phyloP scores from a whole-genome alignment of 2,888 invertebrate species.

The Galerucella calmariensis region DNA sequence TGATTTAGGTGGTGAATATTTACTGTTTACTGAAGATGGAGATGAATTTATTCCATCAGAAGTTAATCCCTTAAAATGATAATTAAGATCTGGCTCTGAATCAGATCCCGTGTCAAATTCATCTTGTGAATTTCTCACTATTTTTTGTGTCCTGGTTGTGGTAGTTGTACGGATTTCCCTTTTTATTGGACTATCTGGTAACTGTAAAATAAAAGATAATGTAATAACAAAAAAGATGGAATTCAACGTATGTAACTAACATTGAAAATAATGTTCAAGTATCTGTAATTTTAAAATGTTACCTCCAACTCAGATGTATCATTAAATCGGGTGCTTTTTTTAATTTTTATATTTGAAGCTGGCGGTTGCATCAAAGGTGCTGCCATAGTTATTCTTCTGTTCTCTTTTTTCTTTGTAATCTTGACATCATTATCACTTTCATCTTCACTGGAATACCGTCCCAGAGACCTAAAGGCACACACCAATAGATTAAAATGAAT shows the following conservation, averaged over 20 bases:
- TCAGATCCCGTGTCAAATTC: conserved; percentile 79
- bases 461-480: conserved; percentile 63
- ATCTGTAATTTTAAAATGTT: conserved; percentile 26
- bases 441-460: conserved; percentile 75
- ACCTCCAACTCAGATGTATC: conserved; percentile 62
- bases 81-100: conserved; percentile 71
- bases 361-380: conserved; percentile 68
- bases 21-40: conserved; percentile 60
- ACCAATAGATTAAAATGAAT: not conserved
- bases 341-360: conserved; percentile 55
- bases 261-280: not conserved
- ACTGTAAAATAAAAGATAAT: not conserved
- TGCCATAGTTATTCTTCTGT: conserved; percentile 63
- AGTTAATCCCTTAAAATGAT: conserved; percentile 35
- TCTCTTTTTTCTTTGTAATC: conserved; percentile 63
- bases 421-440: conserved; percentile 70
- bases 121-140: conserved; percentile 65
- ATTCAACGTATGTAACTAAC: not conserved
- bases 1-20: conserved; percentile 61
- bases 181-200: conserved; percentile 43
- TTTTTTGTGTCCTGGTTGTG: conserved; percentile 68
- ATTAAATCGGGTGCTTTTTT: conserved; percentile 58
- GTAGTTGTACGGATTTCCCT: conserved; percentile 54
- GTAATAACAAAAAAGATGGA: too few species aligned
- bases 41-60: conserved; percentile 49